A percentile compares a stretch with the other conserved stretches of the same genome.
phyloP scores from a whole-genome alignment of 2,113 vertebrate species.

The Halichoerus grypus region DNA sequence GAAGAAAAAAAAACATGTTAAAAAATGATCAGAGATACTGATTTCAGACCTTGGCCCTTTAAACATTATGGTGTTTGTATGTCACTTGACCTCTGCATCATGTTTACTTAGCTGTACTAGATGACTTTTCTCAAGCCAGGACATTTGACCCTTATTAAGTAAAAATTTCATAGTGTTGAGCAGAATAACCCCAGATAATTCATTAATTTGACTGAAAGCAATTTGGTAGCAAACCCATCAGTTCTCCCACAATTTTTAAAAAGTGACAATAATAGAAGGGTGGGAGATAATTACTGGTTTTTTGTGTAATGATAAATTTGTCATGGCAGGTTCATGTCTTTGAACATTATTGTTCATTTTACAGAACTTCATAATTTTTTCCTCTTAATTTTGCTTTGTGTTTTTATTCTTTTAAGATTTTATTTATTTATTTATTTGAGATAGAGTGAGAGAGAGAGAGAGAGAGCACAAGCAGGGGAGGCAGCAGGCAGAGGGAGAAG shows the following conservation, averaged over 20 bases:
- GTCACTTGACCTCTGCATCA: not conserved
- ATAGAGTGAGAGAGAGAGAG: no score
- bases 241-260: not conserved
- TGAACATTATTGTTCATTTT: not conserved
- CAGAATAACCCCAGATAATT: not conserved
- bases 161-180: not conserved
- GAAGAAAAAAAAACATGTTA: not conserved
- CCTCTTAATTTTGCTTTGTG: not conserved
- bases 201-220: not conserved
- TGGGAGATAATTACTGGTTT: not conserved
- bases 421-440: no score
- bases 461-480: no score
- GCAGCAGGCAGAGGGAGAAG: no score
- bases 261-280: not conserved
- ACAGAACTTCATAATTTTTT: not conserved
- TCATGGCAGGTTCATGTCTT: not conserved
- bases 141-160: not conserved
- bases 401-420: not conserved
- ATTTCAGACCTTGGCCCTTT: not conserved
- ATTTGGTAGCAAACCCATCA: not conserved
- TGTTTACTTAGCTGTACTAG: not conserved
- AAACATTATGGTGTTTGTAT: not conserved
- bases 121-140: not conserved
- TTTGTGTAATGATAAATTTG: not conserved
- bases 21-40: not conserved